phyloP scores from a whole-genome alignment of 2,797 vertebrate species.

The Enoplosus armatus region DNA sequence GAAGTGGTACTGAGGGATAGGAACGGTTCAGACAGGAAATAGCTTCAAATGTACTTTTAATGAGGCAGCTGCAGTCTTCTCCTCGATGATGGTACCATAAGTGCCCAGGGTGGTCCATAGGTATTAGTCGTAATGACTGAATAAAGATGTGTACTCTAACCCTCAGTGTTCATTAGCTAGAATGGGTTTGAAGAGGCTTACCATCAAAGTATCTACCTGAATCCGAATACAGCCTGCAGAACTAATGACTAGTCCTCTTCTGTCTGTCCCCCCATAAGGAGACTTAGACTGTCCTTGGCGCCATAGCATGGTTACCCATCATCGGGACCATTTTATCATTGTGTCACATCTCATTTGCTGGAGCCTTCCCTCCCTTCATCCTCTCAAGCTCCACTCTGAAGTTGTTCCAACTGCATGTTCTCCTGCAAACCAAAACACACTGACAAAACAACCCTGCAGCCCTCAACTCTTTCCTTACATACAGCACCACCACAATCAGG shows the following conservation, averaged over 20 bases:
- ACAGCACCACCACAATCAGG: constrained; percentile 28
- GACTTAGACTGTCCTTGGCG: constrained; percentile 42
- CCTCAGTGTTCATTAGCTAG: constrained; percentile 70
- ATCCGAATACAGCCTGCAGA: constrained; percentile 43
- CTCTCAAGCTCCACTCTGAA: constrained; percentile 42
- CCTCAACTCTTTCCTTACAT: constrained; percentile 46
- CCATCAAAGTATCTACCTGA: constrained; percentile 56
- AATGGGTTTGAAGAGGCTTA: constrained; percentile 66
- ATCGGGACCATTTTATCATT: constrained; percentile 58
- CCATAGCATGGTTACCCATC: constrained; percentile 47
- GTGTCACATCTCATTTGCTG: constrained; percentile 68
- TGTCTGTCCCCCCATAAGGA: constrained; percentile 33
- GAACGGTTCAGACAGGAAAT: constrained; percentile 63
- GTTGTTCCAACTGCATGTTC: constrained; percentile 46
- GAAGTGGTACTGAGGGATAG: constrained; percentile 51
- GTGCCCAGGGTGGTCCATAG: constrained; percentile 73
- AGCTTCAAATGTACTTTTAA: constrained; percentile 80
- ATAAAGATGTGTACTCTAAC: constrained; percentile 71
- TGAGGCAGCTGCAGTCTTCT: constrained; percentile 75
- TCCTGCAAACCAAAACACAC: constrained; percentile 49
- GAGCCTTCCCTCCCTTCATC: constrained; percentile 32
- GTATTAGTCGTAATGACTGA: constrained; percentile 78
- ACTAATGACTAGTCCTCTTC: constrained; percentile 60
- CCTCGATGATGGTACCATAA: constrained; percentile 66
- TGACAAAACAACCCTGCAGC: constrained; percentile 38